Evolutionary conservation across 2,113 vertebrate species (phyloP), one percentile per base, ranked within the genome.

Genomic region (Rallus limicola): DNA sequence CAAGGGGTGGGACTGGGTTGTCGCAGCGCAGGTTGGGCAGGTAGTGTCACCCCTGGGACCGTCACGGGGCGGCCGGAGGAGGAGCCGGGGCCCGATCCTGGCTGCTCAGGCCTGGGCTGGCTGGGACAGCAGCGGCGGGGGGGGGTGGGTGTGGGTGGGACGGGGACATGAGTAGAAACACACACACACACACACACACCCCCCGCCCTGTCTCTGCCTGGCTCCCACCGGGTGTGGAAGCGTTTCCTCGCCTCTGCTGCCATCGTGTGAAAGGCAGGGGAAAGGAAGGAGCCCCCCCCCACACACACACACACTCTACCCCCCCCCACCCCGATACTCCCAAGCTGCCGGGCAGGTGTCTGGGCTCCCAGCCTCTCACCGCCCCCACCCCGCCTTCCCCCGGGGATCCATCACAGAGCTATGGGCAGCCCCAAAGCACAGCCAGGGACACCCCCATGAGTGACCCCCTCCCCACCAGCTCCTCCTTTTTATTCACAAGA

Each of bases 1-100:
- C 96, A 65, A 56, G 90, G 95, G 96, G 95, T 91, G 93, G 94
- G 76, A 70, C 89, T 3, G 62, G 82, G 71, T 62, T 62, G 95
- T 84, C 72, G 90, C 82, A 13, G 92, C 85, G 70, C 97, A 96
- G 95, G 97, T 96, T 90, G 75, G 91, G 86, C 97, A 96, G 96
- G 97, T 97, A 95, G 36, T 82, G 95, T 63, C 70, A 79, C 94
- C 95, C 70, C 59, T 84, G 93, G 92, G 77, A 88, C 94, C 11
- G 94, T 71, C 81, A 96, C 90, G 52, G 94, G 93, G 72, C 2
- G 25, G 86, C 67, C 7, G 87, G 95, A 93, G 95, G 95, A 72
- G 53, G 85, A 92, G 92, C 82, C 17, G 25, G 38, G 36, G n/a
- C 42, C 36, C 0, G 23, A 71, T 70, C 83, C 84, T 1, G 18